phyloP scores from a whole-genome alignment of 2,888 invertebrate species.

The Clepsis dumicolana region DNA sequence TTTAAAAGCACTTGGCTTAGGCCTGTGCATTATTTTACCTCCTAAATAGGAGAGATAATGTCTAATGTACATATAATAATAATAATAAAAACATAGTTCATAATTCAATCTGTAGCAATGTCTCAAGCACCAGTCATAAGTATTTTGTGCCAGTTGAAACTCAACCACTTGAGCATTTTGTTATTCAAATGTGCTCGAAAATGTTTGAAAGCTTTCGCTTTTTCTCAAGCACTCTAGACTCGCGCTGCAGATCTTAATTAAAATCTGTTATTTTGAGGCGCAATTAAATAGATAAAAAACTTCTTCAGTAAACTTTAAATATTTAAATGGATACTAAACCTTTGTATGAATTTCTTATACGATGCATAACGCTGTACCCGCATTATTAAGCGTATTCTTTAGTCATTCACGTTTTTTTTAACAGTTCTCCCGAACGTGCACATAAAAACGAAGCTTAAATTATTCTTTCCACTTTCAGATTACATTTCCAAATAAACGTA shows the following conservation, averaged over 20 bases:
- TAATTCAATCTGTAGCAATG: not conserved
- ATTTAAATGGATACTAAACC: not conserved
- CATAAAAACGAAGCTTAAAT: not conserved
- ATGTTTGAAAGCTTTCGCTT: conserved; percentile 15
- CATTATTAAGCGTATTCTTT: conserved; percentile 10
- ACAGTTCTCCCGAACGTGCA: conserved; percentile 13
- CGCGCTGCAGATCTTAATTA: conserved; percentile 1
- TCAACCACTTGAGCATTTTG: conserved; percentile 5
- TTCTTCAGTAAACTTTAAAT: not conserved
- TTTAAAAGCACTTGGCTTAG: no score
- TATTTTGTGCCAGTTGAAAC: not conserved
- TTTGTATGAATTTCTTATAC: conserved; percentile 2
- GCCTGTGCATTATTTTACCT: no score
- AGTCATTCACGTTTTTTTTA: conserved; percentile 16
- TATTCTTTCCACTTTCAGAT: not conserved
- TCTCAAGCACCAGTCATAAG: not conserved
- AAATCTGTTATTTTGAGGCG: not conserved
- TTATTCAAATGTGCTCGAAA: conserved; percentile 15
- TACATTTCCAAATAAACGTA: conserved; percentile 5
- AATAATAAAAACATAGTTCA: not conserved
- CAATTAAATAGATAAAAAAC: not conserved
- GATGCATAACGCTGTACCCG: not conserved
- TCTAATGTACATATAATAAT: no score
- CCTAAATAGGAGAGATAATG: no score
- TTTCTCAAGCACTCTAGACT: conserved; percentile 2